These are phyloP conservation scores for Echinometra lucunter DNA, from an alignment of 53 echinoderm and acorn worm genomes.

Conservation along the genomic window DNA sequence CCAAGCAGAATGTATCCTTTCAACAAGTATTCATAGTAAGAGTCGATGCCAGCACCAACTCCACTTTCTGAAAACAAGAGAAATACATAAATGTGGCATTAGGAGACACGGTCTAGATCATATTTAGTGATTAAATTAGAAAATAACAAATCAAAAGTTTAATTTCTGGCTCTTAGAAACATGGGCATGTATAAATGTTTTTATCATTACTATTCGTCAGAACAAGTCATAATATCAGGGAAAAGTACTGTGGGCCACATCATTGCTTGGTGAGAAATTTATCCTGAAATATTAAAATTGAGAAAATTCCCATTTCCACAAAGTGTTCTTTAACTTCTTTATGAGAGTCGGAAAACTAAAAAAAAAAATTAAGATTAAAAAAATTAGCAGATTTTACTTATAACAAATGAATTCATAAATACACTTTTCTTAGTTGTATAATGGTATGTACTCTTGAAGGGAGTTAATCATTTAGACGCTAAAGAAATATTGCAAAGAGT, in stretches of 20 bases:
- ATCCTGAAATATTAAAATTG: not conserved
- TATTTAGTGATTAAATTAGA: not conserved
- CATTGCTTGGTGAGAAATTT: not conserved
- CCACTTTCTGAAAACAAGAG: slow-evolving; percentile 80
- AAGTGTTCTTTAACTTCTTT: not conserved
- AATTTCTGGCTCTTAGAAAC: no score
- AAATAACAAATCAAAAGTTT: not conserved
- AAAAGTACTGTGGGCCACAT: not conserved
- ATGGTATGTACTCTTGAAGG: not conserved
- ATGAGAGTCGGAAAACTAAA: not conserved
- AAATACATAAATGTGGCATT: not conserved
- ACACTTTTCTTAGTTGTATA: not conserved
- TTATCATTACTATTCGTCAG: not conserved
- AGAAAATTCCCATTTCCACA: not conserved
- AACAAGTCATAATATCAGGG: not conserved
- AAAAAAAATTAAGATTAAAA: not conserved
- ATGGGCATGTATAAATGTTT: not conserved
- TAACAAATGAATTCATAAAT: not conserved
- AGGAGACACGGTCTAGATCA: not conserved
- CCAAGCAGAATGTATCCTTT: slow-evolving; percentile 97
- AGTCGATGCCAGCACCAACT: slow-evolving; percentile 99
- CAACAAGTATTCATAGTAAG: slow-evolving; percentile 95
- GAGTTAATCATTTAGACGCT: not conserved
- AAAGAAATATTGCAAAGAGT: not conserved
- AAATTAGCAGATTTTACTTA: not conserved